Conservation (phyloP, 2,113 vertebrate species). For the Tachuris rubrigastra region DNA sequence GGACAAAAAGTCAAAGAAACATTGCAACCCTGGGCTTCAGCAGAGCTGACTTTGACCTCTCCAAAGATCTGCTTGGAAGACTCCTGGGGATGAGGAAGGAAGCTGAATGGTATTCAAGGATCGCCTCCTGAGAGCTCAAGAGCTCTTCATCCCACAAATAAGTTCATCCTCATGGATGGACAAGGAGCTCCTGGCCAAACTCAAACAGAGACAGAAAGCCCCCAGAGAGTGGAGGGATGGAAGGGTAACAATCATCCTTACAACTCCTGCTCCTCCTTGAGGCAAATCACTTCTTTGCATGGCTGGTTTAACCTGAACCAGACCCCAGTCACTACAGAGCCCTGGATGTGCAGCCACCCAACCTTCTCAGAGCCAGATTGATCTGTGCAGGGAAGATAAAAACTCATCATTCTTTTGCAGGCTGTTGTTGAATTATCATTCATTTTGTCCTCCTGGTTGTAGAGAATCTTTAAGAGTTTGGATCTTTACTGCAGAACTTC, state of each 20-base stretch:
- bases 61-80: background rate
- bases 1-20: background rate
- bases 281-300: background rate
- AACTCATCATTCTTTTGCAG: background rate
- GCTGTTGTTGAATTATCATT: background rate
- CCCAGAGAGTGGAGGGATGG: too few species aligned
- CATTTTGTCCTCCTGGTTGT: background rate
- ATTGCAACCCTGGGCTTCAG: background rate
- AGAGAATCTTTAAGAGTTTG: background rate
- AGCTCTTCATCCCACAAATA: background rate
- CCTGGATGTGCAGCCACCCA: background rate
- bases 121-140: background rate
- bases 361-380: background rate
- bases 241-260: background rate
- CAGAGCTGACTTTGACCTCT: background rate
- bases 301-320: background rate
- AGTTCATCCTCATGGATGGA: background rate
- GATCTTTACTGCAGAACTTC: background rate
- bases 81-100: background rate
- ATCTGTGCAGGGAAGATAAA: background rate
- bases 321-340: background rate
- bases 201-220: too few species aligned
- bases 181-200: too few species aligned
- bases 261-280: background rate
- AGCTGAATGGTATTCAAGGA: background rate